phyloP scores from a whole-genome alignment of 2,113 vertebrate species.

The Zosterops hypoxanthus region DNA sequence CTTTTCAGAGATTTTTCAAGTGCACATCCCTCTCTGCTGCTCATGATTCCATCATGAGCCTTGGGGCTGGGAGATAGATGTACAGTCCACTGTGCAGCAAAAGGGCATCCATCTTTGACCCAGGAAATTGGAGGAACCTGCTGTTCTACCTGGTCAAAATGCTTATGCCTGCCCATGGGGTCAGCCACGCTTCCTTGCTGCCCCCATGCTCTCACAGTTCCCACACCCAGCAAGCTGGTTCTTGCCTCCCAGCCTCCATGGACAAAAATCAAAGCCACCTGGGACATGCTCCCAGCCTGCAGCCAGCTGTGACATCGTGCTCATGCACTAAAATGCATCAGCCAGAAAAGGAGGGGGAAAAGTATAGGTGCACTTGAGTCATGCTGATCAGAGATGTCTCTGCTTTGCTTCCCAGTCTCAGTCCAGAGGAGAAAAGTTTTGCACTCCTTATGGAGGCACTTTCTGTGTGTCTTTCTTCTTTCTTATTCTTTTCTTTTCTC shows the following conservation, averaged over 20 bases:
- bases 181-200: not conserved
- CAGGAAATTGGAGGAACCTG: not conserved
- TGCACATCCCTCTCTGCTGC: not conserved
- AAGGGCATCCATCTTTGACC: not conserved
- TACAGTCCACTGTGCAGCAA: not conserved
- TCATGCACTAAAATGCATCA: not conserved
- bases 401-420: not conserved
- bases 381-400: rapidly evolving
- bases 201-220: not conserved
- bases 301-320: rapidly evolving
- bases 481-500: not conserved
- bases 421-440: not conserved
- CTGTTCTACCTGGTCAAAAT: not conserved
- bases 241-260: not conserved
- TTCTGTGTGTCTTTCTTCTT: not conserved
- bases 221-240: too few species aligned
- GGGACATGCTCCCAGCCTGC: not conserved
- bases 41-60: not conserved
- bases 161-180: not conserved
- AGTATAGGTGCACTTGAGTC: not conserved
- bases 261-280: not conserved
- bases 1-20: not conserved
- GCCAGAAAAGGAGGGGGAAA: not conserved
- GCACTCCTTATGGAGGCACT: not conserved
- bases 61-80: not conserved